Evolutionary conservation across 2,888 invertebrate genomes (phyloP).

Genomic region (Meganola albula): DNA sequence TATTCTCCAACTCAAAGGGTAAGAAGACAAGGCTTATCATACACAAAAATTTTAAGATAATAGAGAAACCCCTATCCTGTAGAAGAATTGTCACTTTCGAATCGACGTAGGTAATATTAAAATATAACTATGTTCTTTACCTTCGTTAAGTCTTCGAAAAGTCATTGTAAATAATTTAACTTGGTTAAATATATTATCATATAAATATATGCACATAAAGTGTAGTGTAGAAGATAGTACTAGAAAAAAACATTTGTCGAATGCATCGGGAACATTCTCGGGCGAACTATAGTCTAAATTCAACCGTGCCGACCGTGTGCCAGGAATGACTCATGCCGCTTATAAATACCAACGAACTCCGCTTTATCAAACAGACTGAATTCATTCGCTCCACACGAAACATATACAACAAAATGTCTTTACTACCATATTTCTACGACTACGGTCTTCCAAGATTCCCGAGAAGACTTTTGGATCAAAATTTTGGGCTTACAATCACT

Average conservation of each 20-base stretch:
- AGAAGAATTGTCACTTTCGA: too few species aligned
- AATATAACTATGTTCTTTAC: too few species aligned
- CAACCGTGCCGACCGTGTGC: slow-evolving; percentile 16
- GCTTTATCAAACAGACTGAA: neutral
- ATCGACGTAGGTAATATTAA: too few species aligned
- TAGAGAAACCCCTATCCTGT: too few species aligned
- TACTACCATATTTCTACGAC: slow-evolving; percentile 54
- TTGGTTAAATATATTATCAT: too few species aligned
- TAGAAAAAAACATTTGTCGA: neutral
- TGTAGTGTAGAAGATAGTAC: neutral
- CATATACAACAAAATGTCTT: slow-evolving; percentile 44
- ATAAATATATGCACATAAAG: neutral
- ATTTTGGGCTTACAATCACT: slow-evolving; percentile 58
- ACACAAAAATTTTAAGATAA: too few species aligned
- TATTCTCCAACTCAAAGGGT: too few species aligned
- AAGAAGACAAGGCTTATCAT: too few species aligned
- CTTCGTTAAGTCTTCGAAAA: too few species aligned
- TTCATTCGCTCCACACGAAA: slow-evolving; percentile 9
- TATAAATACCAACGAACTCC: slow-evolving; percentile 20
- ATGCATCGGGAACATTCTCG: slow-evolving; percentile 39
- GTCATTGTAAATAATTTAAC: too few species aligned
- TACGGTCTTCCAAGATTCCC: slow-evolving; percentile 56
- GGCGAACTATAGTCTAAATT: slow-evolving; percentile 25
- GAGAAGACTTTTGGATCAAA: slow-evolving; percentile 59
- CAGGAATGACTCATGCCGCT: slow-evolving; percentile 22